Percentiles rank a stretch among this genome's conserved stretches.
Evolutionary conservation across 2,888 invertebrate genomes (phyloP).

Genomic region (Heliconius ismenius): DNA sequence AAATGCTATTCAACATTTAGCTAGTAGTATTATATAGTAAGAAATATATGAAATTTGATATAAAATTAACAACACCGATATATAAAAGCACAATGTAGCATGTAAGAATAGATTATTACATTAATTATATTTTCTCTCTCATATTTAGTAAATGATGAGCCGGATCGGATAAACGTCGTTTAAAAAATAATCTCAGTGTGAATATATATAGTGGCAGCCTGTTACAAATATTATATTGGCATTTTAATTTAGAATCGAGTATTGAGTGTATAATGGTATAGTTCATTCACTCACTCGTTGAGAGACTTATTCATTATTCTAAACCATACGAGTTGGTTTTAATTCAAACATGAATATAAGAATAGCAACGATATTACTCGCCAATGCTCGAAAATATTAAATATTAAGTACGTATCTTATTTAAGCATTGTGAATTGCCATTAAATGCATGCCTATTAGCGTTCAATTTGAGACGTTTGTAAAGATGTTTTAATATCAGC

Average conservation of each 20-base stretch:
- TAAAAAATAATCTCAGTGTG: neutral
- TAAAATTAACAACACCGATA: slow-evolving; percentile 22
- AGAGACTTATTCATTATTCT: neutral
- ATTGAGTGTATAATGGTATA: too few species aligned
- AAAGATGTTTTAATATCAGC: neutral
- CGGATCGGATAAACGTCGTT: slow-evolving; percentile 22
- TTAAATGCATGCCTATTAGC: neutral
- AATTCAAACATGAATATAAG: neutral
- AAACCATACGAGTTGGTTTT: neutral
- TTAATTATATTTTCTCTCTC: slow-evolving; percentile 6
- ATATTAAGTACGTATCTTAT: slow-evolving; percentile 9
- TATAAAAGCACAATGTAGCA: slow-evolving; percentile 21
- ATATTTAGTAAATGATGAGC: slow-evolving; percentile 9
- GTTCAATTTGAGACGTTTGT: neutral
- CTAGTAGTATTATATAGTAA: slow-evolving; percentile 7
- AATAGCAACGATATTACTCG: neutral
- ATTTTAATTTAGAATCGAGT: slow-evolving; percentile 2
- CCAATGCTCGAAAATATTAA: neutral
- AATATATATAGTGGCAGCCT: slow-evolving; percentile 3
- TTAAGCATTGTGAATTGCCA: neutral
- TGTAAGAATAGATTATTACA: neutral
- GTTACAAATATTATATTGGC: neutral
- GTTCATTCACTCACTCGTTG: neutral
- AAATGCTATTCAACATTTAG: slow-evolving; percentile 22
- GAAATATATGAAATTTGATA: slow-evolving; percentile 20